Evolutionary conservation across 2,888 invertebrate species (phyloP), one percentile per base, ranked within the genome.

Genomic region (Schrankia costaestrigalis): DNA sequence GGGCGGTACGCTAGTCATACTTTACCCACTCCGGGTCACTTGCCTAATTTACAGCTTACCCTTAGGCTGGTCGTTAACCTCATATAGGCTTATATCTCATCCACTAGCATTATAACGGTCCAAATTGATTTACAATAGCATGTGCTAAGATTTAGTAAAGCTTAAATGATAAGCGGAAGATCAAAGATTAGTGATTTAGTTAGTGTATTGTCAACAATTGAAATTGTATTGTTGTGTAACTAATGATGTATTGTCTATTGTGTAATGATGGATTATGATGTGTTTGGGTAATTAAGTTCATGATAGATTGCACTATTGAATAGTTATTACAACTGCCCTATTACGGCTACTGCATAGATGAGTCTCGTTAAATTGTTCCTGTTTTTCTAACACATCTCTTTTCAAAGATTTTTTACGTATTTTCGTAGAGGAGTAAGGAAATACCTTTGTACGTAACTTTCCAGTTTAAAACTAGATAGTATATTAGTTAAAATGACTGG

Each of bases 121-220:
- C 45, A 54, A 57, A 60, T 60, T 60, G 60, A 60, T 60, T 60
- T 60, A 60, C 58, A 60, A 60, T 56, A 48, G 49, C 46, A 38
- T 36, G 43, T 44, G 41, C 50, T 54, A 50, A 58, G 50, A 59
- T 56, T 55, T 48, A 49, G 26, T 48, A 33, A n/a, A 35, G 53
- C 45, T 59, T 59, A 48, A 46, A 39, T 54, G 57, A 51, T 56
- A 49, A 55, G 41, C 52, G 13, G 27, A 30, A 33, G 40, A 40
- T 28, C 45, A 55, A 41, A 45, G 41, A 40, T 38, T 34, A 46
- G 26, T 34, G 39, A 41, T 41, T 45, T 43, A 32, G 40, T 19
- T 46, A 47, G 10, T 46, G 29, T 46, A 46, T 34, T 33, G 32
- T n/a, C n/a, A 15, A 12, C 31, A 27, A 45, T 35, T 30, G 36